A percentile compares a stretch with the other conserved stretches of the same genome.
phyloP scores from a whole-genome alignment of 2,113 vertebrate species.

The Lynx canadensis region DNA sequence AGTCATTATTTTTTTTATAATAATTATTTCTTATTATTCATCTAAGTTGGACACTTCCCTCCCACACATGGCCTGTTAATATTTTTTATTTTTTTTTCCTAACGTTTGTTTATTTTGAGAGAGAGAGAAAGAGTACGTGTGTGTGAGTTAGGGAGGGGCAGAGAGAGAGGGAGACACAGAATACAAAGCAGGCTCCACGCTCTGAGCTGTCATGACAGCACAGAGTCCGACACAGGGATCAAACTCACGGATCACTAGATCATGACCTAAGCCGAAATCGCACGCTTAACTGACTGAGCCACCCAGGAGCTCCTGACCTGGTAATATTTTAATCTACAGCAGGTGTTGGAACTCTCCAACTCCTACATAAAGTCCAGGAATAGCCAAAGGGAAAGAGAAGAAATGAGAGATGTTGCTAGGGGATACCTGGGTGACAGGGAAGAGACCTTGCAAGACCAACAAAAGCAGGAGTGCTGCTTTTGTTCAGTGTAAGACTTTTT shows the following conservation, averaged over 20 bases:
- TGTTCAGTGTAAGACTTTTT: neutral
- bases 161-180: too few species aligned
- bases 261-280: too few species aligned
- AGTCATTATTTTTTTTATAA: conserved; percentile 25
- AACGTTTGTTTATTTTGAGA: too few species aligned
- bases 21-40: conserved; percentile 10
- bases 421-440: neutral
- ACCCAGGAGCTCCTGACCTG: neutral
- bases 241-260: too few species aligned
- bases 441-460: neutral
- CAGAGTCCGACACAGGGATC: too few species aligned
- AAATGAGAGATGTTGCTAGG: neutral
- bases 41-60: neutral
- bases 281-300: too few species aligned
- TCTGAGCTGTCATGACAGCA: too few species aligned
- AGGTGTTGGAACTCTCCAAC: neutral
- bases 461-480: neutral
- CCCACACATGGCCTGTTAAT: neutral
- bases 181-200: too few species aligned
- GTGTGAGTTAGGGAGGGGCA: too few species aligned
- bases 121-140: too few species aligned
- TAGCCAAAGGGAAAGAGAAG: neutral
- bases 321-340: neutral
- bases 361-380: neutral
- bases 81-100: neutral